These are phyloP conservation scores for Onychomys torridus DNA, from an alignment of 2,797 vertebrate genomes.

Conservation along the genomic window DNA sequence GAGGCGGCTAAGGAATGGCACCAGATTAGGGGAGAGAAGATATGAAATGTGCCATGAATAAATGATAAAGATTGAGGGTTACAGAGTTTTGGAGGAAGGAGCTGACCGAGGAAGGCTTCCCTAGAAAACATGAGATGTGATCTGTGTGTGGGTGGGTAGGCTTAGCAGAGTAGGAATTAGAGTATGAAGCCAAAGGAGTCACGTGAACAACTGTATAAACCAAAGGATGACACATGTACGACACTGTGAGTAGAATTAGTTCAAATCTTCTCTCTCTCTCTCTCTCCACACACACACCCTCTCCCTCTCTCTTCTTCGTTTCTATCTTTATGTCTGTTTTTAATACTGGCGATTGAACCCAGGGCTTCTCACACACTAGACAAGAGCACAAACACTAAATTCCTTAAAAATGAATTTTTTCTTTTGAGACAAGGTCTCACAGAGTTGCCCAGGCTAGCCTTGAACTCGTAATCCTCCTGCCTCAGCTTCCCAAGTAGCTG, in stretches of 20 bases:
- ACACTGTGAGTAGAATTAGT: neutral
- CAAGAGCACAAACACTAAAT: neutral
- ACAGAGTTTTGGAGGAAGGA: neutral
- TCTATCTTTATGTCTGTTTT: neutral
- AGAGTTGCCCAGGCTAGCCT: neutral
- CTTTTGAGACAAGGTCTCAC: neutral
- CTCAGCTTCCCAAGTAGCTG: neutral
- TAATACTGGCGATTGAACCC: neutral
- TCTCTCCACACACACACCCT: too few species aligned
- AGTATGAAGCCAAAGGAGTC: neutral
- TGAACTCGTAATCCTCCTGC: neutral
- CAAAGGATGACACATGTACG: neutral
- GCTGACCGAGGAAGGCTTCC: neutral
- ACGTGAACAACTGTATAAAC: neutral
- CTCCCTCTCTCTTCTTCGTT: neutral
- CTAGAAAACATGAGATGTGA: neutral
- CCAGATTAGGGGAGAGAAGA: neutral
- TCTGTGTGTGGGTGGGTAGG: neutral
- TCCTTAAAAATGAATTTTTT: neutral
- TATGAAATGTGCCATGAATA: neutral
- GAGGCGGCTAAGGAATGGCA: neutral
- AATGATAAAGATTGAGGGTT: neutral
- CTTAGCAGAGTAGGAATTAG: neutral
- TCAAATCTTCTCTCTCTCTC: too few species aligned
- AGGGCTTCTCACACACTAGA: neutral